These are phyloP conservation scores for Hemicrepidius hirtus DNA, from an alignment of 2,888 invertebrate species.

Conservation along the genomic window DNA sequence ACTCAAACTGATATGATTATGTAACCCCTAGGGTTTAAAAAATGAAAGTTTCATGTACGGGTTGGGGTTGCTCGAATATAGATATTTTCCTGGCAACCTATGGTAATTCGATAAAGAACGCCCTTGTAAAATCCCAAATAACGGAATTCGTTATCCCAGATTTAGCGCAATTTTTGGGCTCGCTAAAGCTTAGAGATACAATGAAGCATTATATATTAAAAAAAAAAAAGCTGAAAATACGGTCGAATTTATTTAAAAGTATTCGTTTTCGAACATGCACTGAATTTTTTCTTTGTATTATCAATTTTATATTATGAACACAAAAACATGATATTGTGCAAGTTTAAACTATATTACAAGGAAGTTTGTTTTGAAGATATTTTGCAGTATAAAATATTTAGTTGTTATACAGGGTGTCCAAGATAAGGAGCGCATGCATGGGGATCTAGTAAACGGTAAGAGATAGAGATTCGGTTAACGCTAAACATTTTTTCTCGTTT, in stretches of 20 bases:
- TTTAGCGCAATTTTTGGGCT: conserved; percentile 18
- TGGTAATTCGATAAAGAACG: conserved; percentile 29
- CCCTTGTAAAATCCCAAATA: conserved; percentile 15
- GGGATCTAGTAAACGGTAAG: no score
- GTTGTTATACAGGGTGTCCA: no score
- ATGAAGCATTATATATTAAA: background rate
- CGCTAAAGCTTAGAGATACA: background rate
- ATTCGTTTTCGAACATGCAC: no score
- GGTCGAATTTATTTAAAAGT: background rate
- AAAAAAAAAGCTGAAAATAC: background rate
- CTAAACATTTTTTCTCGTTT: no score
- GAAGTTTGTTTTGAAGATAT: no score
- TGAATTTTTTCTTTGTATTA: no score
- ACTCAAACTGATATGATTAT: background rate
- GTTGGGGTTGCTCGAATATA: background rate
- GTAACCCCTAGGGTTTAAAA: background rate
- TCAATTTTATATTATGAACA: no score
- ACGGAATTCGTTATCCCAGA: conserved; percentile 26
- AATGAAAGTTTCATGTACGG: conserved; percentile 3
- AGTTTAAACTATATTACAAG: no score
- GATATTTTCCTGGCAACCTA: conserved; percentile 13
- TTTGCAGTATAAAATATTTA: no score
- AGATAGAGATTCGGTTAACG: no score
- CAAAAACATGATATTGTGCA: no score
- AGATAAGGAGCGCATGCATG: no score